Percentiles rank a stretch among this genome's conserved stretches.
Evolutionary conservation across 2,888 invertebrate species (phyloP).

Genomic region (Meganola albula): DNA sequence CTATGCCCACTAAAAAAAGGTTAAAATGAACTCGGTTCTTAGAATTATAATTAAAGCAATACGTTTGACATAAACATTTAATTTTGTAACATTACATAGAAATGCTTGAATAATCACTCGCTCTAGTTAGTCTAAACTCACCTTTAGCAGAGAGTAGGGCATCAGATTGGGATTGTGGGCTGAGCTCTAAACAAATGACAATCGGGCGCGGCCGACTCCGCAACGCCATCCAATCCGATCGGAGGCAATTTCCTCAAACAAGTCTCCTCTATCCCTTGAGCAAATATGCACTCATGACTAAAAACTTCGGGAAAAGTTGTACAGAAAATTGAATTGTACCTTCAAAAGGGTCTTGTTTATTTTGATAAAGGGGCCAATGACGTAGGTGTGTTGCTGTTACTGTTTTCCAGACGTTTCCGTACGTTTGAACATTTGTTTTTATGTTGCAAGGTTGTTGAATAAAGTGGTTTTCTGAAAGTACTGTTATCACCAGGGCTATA

Average conservation of each 20-base stretch:
- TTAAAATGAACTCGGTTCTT: too few relatives aligned
- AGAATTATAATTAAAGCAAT: too few relatives aligned
- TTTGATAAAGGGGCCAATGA: slow-evolving; percentile 24
- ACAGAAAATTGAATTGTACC: slow-evolving; percentile 60
- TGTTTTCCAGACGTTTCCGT: slow-evolving; percentile 21
- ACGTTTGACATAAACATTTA: slow-evolving; percentile 13
- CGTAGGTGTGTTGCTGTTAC: slow-evolving; percentile 19
- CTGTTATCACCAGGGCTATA: too few relatives aligned
- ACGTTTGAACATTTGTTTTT: slow-evolving; percentile 24
- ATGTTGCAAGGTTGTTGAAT: slow-evolving; percentile 24
- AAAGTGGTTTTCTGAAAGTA: slow-evolving; percentile 20
- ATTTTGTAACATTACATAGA: too few relatives aligned
- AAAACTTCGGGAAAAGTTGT: slow-evolving; percentile 48
- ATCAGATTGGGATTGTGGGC: slow-evolving; percentile 27
- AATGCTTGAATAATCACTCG: too few relatives aligned
- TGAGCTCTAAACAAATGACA: slow-evolving; percentile 52
- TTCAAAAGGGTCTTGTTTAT: slow-evolving; percentile 41
- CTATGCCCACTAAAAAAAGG: too few relatives aligned
- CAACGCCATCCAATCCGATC: slow-evolving; percentile 55
- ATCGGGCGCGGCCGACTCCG: slow-evolving; percentile 37
- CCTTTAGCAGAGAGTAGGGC: too few relatives aligned
- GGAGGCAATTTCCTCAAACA: slow-evolving; percentile 56
- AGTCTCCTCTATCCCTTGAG: slow-evolving; percentile 58
- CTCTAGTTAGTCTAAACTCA: too few relatives aligned
- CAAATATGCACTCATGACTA: slow-evolving; percentile 60